phyloP scores from a whole-genome alignment of 2,113 vertebrate species.

The Microcebus murinus region DNA sequence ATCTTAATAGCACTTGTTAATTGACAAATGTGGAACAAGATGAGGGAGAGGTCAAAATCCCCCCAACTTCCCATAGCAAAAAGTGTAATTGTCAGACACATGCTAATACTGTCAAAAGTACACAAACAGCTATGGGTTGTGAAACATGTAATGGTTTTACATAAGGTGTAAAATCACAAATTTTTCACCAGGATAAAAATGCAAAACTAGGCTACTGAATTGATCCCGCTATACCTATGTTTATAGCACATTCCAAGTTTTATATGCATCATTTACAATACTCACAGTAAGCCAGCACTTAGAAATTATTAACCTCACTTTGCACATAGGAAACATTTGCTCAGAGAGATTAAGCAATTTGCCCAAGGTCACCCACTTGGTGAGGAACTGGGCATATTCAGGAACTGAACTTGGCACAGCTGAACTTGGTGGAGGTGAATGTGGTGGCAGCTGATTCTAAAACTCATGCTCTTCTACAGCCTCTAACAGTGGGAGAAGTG shows the following conservation, averaged over 20 bases:
- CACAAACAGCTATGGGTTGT: background rate
- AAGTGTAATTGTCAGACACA: background rate
- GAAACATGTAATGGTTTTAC: background rate
- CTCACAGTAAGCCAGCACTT: conserved; percentile 8
- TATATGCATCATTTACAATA: background rate
- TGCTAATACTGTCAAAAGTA: background rate
- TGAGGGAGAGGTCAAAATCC: background rate
- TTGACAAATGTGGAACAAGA: background rate
- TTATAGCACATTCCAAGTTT: conserved; percentile 20
- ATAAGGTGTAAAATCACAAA: conserved; percentile 31
- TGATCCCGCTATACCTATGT: background rate
- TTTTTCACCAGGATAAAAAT: conserved; percentile 38
- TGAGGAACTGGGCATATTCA: background rate
- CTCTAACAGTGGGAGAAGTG: background rate
- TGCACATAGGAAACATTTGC: background rate
- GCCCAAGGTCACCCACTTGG: background rate
- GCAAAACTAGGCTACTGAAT: background rate
- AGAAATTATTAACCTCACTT: conserved; percentile 54
- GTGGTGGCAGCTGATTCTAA: background rate
- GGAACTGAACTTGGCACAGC: background rate
- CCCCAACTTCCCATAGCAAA: background rate
- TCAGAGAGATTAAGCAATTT: conserved; percentile 10
- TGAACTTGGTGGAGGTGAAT: background rate
- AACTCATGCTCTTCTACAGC: background rate
- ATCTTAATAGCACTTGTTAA: background rate